These are phyloP conservation scores for Acanthosepion lycidas DNA, from an alignment of 2,888 invertebrate genomes.

Conservation along the genomic window DNA sequence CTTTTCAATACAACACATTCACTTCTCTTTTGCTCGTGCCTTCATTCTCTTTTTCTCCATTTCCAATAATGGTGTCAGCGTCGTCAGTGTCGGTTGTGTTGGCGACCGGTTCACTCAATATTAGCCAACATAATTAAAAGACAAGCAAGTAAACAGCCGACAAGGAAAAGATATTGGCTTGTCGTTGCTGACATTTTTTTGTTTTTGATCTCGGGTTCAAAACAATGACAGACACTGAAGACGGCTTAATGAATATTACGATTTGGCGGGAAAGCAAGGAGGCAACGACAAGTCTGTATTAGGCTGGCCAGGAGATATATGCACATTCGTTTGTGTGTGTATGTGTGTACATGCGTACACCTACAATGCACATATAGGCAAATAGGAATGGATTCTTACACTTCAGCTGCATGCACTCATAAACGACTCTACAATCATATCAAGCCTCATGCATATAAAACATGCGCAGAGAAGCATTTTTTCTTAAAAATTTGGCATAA, in stretches of 20 bases:
- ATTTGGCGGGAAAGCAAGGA: not conserved
- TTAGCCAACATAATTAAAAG: constrained; percentile 33
- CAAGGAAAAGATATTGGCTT: constrained; percentile 33
- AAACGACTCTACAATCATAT: too few species aligned
- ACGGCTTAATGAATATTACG: not conserved
- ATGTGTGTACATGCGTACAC: too few species aligned
- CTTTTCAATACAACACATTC: not conserved
- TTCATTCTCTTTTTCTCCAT: not conserved
- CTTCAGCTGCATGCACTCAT: too few species aligned
- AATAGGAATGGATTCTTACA: not conserved
- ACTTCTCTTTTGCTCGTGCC: not conserved
- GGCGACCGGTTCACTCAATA: constrained; percentile 33
- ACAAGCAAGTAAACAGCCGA: constrained; percentile 1
- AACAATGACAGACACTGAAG: not conserved
- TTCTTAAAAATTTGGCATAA: too few species aligned
- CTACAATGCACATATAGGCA: not conserved
- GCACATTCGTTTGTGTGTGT: too few species aligned
- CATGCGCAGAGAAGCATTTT: too few species aligned
- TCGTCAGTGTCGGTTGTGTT: not conserved
- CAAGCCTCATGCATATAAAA: too few species aligned
- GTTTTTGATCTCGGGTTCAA: not conserved
- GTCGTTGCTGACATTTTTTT: not conserved
- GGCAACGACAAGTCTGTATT: not conserved
- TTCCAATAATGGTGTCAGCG: not conserved
- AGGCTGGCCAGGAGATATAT: not conserved